Evolutionary conservation across 2,888 invertebrate species (phyloP).

Genomic region (Leptothorax acervorum): DNA sequence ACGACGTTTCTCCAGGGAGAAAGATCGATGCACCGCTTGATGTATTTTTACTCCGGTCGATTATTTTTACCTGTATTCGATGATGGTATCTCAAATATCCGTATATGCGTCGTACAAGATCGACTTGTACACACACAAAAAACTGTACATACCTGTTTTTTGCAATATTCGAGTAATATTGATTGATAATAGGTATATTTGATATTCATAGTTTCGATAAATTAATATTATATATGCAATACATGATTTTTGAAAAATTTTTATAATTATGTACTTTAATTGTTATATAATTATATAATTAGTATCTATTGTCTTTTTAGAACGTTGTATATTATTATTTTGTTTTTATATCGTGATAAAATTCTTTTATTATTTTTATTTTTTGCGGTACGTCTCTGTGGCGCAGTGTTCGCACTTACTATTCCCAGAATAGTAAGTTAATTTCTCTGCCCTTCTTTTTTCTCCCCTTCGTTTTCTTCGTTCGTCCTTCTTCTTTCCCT

Average conservation of each 20-base stretch:
- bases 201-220: neutral
- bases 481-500: slow-evolving; percentile 35
- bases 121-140: slow-evolving; percentile 5
- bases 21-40: slow-evolving; percentile 17
- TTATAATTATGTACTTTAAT: neutral
- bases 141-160: neutral
- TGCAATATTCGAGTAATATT: neutral
- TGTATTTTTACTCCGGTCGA: slow-evolving; percentile 32
- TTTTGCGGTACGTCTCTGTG: neutral
- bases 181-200: neutral
- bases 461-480: slow-evolving; percentile 33
- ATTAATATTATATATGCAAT: neutral
- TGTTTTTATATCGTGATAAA: neutral
- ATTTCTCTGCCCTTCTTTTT: slow-evolving; percentile 37
- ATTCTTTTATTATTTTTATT: neutral
- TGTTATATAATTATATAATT: neutral
- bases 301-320: neutral
- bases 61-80: slow-evolving; percentile 30
- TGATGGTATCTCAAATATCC: slow-evolving; percentile 14
- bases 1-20: slow-evolving; percentile 16
- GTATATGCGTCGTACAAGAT: neutral
- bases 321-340: neutral
- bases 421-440: slow-evolving; percentile 28
- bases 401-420: neutral
- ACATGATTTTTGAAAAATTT: neutral